Base-by-base conservation (phyloP, 2,888 invertebrate genomes). In the Molorchus minor region DNA sequence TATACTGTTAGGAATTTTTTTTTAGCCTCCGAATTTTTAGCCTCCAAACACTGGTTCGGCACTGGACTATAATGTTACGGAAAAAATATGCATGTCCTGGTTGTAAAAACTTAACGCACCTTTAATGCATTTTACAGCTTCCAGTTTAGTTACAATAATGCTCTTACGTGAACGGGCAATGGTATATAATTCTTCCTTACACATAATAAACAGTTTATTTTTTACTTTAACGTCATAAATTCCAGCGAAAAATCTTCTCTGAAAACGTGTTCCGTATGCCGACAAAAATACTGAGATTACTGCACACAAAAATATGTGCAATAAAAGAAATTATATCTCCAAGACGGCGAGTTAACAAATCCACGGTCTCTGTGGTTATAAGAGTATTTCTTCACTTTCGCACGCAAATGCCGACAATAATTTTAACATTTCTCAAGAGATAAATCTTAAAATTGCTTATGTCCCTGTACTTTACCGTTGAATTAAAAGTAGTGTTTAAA, bases 261-360 rank as follows among this genome's bases (percentile, higher is more conserved):
- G 45, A 30, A 45, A 20, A n/a, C 40, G 13, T 36, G 56, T 56
- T 21, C 36, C 53, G 25, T 45, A 58, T 40, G 49, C 58, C 58
- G 58, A 53, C 58, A 53, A 58, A 51, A 57, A 53, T 58, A 38
- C 33, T 35, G 17, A 52, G 58, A 58, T 58, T 58, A 53, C 46
- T 58, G 58, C 44, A 53, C 45, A 40, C 49, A 58, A 58, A 58
- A 58, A 58, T 53, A 58, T 52, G 52, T 58, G 58, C 58, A 52
- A 10, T 17, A 21, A 44, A 45, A 58, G 15, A 21, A 54, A 20
- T 41, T 21, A 20, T 53, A 46, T 51, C 51, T 45, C 43, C 43
- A 20, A 52, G 12, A 57, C 36, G 51, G 49, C 38, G 36, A 52
- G 44, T 58, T 58, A 53, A 58, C 58, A 58, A 58, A 58, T 58